Conservation (phyloP, 2,113 vertebrate species). For the Odocoileus virginianus region DNA sequence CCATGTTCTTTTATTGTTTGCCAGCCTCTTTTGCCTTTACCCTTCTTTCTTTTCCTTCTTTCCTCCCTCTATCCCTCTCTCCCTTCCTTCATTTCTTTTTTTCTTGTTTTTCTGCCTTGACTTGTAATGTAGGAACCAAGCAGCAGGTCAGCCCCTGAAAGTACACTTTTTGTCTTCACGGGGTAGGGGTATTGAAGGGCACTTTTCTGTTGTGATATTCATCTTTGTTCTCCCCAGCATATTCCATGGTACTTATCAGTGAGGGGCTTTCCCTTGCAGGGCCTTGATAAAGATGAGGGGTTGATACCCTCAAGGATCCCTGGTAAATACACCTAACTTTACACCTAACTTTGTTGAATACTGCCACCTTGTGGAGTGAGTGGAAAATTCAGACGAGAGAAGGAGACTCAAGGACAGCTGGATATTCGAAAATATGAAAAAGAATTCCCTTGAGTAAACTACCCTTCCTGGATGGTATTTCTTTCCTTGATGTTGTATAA, state of each 20-base stretch:
- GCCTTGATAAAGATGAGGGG: fast-evolving
- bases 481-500: background rate
- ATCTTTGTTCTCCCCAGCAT: background rate
- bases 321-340: too few species aligned
- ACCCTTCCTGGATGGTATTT: constrained; percentile 1
- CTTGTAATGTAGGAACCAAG: background rate
- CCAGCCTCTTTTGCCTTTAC: background rate
- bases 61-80: background rate
- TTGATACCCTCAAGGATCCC: background rate
- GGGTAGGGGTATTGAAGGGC: background rate
- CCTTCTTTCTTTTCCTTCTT: background rate
- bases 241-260: background rate
- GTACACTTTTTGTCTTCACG: background rate
- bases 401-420: background rate
- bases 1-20: background rate
- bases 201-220: background rate
- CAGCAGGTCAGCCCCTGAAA: background rate
- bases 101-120: background rate
- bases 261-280: background rate
- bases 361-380: constrained; percentile 42
- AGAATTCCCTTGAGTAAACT: background rate
- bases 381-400: background rate
- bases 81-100: background rate
- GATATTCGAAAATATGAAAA: background rate
- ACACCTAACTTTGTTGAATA: background rate